Percentiles rank a stretch among this genome's conserved stretches.
Conservation (phyloP, 2,888 invertebrate genomes). For the Argyresthia goedartella region DNA sequence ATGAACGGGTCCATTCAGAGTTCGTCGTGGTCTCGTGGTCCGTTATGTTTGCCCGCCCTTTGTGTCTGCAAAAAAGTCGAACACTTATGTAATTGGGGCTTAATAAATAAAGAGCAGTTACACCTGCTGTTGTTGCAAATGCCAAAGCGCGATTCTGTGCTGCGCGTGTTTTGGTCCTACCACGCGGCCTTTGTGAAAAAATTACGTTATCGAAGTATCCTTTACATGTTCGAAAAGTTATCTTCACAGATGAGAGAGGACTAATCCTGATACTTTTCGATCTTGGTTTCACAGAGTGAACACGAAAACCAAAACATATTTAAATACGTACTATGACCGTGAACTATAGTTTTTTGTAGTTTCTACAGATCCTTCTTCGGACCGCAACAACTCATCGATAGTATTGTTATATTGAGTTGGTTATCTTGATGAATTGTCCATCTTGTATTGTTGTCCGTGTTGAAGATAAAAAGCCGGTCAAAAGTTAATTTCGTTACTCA, state of each 20-base stretch:
- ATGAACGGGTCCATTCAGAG: constrained; percentile 40
- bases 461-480: constrained; percentile 11
- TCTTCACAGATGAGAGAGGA: no score
- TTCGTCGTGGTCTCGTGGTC: constrained; percentile 22
- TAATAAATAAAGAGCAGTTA: constrained; percentile 3
- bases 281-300: constrained; percentile 3
- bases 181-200: background rate
- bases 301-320: no score
- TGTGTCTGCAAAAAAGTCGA: constrained; percentile 33
- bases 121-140: constrained; percentile 28
- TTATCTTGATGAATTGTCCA: constrained; percentile 29
- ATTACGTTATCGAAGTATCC: no score
- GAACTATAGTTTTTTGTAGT: constrained; percentile 45
- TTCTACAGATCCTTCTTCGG: background rate
- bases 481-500: constrained; percentile 20
- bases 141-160: constrained; percentile 50
- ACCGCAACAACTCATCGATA: constrained; percentile 30
- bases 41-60: constrained; percentile 27
- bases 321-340: constrained; percentile 20
- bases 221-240: no score
- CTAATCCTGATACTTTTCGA: no score
- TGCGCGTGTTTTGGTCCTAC: constrained; percentile 14
- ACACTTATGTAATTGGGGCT: constrained; percentile 9
- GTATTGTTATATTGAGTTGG: constrained; percentile 16
- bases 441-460: constrained; percentile 16